Percentiles rank a stretch among this genome's conserved stretches.
Evolutionary conservation across 2,888 invertebrate species (phyloP).

Genomic region (Aphrophora alni): DNA sequence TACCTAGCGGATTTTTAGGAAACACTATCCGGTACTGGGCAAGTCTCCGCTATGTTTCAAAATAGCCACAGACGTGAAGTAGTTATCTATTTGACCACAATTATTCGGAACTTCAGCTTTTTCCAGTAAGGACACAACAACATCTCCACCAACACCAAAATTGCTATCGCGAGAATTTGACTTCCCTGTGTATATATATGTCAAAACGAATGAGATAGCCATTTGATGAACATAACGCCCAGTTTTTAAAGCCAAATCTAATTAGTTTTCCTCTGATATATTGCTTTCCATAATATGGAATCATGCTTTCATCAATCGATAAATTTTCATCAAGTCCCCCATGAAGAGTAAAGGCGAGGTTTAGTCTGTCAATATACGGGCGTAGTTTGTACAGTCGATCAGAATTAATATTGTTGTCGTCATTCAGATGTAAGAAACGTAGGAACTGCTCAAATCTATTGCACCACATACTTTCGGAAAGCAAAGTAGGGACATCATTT

Average conservation of each 20-base stretch:
- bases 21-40: no score
- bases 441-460: no score
- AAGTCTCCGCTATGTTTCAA: no score
- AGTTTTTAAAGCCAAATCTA: conserved; percentile 33
- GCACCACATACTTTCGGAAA: conserved; percentile 18
- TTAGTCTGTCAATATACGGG: no score
- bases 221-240: conserved; percentile 33
- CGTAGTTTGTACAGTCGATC: no score
- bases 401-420: no score
- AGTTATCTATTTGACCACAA: conserved; percentile 19
- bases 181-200: conserved; percentile 26
- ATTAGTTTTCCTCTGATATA: conserved; percentile 32
- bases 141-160: conserved; percentile 21
- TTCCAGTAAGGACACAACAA: background rate
- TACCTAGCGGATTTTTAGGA: no score
- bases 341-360: background rate
- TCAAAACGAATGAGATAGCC: conserved; percentile 25
- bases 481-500: conserved; percentile 25
- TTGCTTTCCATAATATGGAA: conserved; percentile 30
- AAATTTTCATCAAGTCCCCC: conserved; percentile 22
- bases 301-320: conserved; percentile 23
- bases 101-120: conserved; percentile 17
- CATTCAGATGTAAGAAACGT: no score
- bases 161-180: background rate
- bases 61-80: conserved; percentile 21